Conservation (phyloP, 1,140 invertebrate genomes). For the Camponotus floridanus region DNA sequence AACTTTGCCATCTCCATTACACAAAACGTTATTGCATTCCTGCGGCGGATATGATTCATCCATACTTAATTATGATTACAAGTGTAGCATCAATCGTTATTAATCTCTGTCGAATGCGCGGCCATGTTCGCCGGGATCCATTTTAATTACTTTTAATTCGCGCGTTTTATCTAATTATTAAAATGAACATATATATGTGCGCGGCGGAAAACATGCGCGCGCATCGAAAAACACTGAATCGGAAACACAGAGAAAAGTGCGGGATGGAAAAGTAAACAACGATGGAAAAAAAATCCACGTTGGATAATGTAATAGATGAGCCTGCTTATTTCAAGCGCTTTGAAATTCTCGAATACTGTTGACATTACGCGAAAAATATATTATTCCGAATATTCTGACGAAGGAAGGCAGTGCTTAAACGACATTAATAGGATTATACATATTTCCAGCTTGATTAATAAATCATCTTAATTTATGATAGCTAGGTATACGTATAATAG, state of each 20-base stretch:
- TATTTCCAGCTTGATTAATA: background rate
- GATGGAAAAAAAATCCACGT: constrained; percentile 22
- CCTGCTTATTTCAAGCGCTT: constrained; percentile 46
- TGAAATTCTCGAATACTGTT: background rate
- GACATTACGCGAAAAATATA: background rate
- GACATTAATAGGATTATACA: background rate
- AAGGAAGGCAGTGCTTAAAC: background rate
- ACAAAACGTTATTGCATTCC: constrained; percentile 68
- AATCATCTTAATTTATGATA: background rate
- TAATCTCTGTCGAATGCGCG: constrained; percentile 65
- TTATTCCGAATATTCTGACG: background rate
- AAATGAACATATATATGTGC: constrained; percentile 59
- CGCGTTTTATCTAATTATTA: constrained; percentile 64
- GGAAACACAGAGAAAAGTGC: constrained; percentile 2
- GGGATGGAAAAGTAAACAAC: constrained; percentile 33
- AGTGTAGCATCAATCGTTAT: constrained; percentile 72
- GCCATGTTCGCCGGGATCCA: constrained; percentile 60
- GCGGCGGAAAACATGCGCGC: constrained; percentile 38
- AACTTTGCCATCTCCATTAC: constrained; percentile 63
- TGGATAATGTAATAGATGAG: constrained; percentile 42
- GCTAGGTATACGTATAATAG: background rate
- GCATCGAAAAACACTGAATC: constrained; percentile 41
- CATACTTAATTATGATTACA: constrained; percentile 74
- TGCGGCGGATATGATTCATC: constrained; percentile 53
- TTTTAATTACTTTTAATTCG: constrained; percentile 74